phyloP scores from a whole-genome alignment of 1,140 invertebrate species.

The Drosophila pachea region DNA sequence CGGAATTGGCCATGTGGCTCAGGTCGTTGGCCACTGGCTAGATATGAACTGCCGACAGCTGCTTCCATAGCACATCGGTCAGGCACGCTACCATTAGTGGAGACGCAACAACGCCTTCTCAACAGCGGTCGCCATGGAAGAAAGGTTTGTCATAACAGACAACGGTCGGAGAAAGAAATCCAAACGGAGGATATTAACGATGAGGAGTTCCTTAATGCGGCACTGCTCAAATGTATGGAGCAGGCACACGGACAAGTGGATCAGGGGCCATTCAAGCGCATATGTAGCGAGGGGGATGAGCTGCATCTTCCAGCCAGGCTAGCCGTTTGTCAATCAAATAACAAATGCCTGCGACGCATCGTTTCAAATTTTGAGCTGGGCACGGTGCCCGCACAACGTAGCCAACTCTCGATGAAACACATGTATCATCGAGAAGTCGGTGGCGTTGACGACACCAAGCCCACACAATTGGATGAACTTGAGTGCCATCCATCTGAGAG shows the following conservation, averaged over 20 bases:
- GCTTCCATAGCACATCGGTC: conserved; percentile 25
- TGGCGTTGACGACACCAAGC: conserved; percentile 22
- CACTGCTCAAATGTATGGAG: conserved; percentile 49
- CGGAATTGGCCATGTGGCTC: too few relatives aligned
- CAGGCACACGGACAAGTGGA: not conserved
- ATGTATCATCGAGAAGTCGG: conserved; percentile 23
- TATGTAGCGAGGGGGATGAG: conserved; percentile 55
- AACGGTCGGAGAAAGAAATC: conserved; percentile 49
- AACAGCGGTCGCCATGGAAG: not conserved
- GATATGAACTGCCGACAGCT: conserved; percentile 38
- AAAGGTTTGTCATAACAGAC: not conserved
- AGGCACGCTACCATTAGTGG: not conserved
- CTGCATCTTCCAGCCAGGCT: not conserved
- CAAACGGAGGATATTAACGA: conserved; percentile 63
- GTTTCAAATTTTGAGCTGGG: conserved; percentile 59
- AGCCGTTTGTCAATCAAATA: not conserved
- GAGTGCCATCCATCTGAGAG: not conserved
- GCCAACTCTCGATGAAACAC: conserved; percentile 35
- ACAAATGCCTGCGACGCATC: conserved; percentile 32
- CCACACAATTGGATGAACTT: conserved; percentile 5
- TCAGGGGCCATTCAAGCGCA: not conserved
- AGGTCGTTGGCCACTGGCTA: conserved; percentile 10
- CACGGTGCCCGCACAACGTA: conserved; percentile 38
- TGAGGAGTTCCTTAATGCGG: conserved; percentile 54
- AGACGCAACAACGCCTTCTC: conserved; percentile 2